Percentiles rank a stretch among this genome's conserved stretches.
Evolutionary conservation across 92 coral and sea anemone genomes (phyloP).

Genomic region (Pocillopora meandrina): DNA sequence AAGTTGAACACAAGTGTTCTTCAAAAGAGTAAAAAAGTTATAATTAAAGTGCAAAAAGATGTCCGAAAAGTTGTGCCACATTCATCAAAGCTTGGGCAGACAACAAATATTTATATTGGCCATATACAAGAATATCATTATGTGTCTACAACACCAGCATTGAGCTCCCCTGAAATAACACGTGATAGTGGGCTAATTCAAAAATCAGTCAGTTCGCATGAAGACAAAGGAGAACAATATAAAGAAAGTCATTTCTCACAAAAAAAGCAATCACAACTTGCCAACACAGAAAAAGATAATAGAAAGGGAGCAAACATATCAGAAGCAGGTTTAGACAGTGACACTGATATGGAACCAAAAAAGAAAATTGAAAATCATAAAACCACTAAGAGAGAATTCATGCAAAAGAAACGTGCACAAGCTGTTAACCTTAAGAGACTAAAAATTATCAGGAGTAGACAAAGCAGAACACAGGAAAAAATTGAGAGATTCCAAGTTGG

Average conservation of each 20-base stretch:
- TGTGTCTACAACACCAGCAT: constrained; percentile 39
- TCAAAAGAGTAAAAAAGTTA: constrained; percentile 45
- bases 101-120: constrained; percentile 45
- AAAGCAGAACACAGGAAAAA: constrained; percentile 30
- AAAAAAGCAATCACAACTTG: no score
- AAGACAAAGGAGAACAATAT: no score
- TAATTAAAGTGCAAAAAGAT: constrained; percentile 27
- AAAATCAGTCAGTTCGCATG: neutral
- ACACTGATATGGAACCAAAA: neutral
- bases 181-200: neutral
- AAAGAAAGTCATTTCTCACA: no score
- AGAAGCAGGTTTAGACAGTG: neutral
- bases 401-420: constrained; percentile 22
- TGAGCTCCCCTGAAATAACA: neutral
- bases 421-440: constrained; percentile 20
- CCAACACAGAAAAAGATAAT: constrained; percentile 10
- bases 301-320: no score
- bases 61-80: constrained; percentile 38
- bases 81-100: constrained; percentile 3
- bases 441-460: constrained; percentile 19
- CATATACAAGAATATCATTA: constrained; percentile 46
- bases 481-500: constrained; percentile 38
- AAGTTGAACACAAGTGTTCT: constrained; percentile 21
- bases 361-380: constrained; percentile 20
- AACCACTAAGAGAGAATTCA: constrained; percentile 24